Evolutionary conservation across 2,797 vertebrate species (phyloP).

Genomic region (Phoeniculus purpureus): DNA sequence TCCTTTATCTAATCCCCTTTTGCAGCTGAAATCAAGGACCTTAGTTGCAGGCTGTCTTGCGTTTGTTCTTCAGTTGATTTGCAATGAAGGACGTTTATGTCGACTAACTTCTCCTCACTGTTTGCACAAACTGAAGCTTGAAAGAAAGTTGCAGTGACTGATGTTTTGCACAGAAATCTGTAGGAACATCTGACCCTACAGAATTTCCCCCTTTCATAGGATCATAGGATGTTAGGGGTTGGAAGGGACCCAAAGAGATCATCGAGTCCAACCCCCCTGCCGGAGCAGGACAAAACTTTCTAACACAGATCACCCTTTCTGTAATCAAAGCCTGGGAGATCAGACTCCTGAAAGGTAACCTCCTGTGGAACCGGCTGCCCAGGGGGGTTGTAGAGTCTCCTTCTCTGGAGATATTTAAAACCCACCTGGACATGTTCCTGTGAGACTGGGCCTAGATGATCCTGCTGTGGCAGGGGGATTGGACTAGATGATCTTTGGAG

Average conservation of each 20-base stretch:
- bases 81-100: background rate
- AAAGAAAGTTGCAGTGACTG: background rate
- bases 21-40: background rate
- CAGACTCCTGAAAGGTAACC: background rate
- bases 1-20: background rate
- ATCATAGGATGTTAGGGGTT: no score
- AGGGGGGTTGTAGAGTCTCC: no score
- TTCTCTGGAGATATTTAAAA: no score
- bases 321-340: background rate
- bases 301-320: no score
- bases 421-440: no score
- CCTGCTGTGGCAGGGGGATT: no score
- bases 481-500: no score
- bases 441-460: no score
- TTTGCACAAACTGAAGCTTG: background rate
- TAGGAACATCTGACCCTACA: background rate
- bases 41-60: background rate
- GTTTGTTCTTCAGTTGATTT: background rate
- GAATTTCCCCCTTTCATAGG: background rate
- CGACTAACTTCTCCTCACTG: background rate
- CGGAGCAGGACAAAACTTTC: no score
- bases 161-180: background rate
- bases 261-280: no score
- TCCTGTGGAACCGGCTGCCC: background rate
- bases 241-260: no score